Percentiles rank a stretch among this genome's conserved stretches.
phyloP scores from a whole-genome alignment of 2,797 vertebrate species.

The Ptychadena robeensis region DNA sequence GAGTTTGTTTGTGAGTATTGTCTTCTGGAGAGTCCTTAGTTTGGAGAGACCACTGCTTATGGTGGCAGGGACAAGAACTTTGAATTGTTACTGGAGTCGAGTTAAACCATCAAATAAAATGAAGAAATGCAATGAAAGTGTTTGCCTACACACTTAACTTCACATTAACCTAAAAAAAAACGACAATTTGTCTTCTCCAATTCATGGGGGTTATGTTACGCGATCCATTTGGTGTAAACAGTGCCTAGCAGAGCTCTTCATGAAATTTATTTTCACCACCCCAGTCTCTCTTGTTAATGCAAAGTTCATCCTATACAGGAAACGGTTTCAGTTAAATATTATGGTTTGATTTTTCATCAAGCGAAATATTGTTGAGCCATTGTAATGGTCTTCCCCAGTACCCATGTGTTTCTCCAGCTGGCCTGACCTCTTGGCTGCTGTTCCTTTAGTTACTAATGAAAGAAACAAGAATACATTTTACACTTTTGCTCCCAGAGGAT shows the following conservation, averaged over 20 bases:
- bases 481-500: slow-evolving; percentile 43
- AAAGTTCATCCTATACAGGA: neutral
- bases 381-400: neutral
- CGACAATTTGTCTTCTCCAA: neutral
- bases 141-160: neutral
- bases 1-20: no score
- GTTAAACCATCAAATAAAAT: neutral
- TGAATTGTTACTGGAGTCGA: no score
- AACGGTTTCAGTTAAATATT: neutral
- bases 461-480: slow-evolving; percentile 48
- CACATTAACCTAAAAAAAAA: neutral
- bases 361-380: neutral
- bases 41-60: no score
- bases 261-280: neutral
- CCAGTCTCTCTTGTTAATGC: neutral
- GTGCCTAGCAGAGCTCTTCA: neutral
- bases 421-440: neutral
- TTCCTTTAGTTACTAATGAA: slow-evolving; percentile 36
- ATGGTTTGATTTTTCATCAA: neutral
- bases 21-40: no score
- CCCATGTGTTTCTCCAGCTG: neutral
- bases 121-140: neutral
- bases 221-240: neutral
- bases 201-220: neutral
- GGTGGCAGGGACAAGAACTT: no score